These are phyloP conservation scores for Hucho hucho DNA, from an alignment of 2,113 vertebrate species.

Conservation along the genomic window DNA sequence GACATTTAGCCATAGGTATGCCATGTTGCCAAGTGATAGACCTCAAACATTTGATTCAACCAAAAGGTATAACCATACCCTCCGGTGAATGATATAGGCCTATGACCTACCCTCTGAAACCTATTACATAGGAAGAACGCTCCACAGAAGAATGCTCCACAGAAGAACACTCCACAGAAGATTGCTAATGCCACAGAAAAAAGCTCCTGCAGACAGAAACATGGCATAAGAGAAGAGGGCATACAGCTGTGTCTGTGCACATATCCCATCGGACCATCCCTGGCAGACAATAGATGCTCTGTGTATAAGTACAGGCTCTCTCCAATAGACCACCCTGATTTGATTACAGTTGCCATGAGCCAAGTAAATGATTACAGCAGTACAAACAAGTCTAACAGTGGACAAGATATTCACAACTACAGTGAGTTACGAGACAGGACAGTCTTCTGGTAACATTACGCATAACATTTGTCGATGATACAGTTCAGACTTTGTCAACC, in stretches of 20 bases:
- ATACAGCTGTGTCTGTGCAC: constrained; percentile 4
- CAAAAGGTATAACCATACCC: too few relatives aligned
- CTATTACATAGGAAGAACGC: too few relatives aligned
- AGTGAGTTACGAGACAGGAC: not conserved
- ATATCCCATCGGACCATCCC: constrained; percentile 29
- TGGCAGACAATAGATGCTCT: constrained; percentile 40
- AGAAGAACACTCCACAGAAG: too few relatives aligned
- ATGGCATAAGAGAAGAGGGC: not conserved
- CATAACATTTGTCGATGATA: too few relatives aligned
- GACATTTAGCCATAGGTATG: too few relatives aligned
- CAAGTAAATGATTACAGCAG: not conserved
- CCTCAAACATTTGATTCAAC: too few relatives aligned
- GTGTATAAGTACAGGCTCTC: constrained; percentile 13
- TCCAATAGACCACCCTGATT: constrained; percentile 20
- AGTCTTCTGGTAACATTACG: not conserved
- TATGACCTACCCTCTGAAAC: too few relatives aligned
- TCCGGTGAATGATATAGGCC: too few relatives aligned
- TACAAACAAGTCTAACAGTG: not conserved
- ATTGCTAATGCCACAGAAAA: not conserved
- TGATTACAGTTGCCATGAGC: constrained; percentile 14
- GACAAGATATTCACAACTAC: not conserved
- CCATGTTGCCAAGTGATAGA: too few relatives aligned
- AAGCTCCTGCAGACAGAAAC: not conserved
- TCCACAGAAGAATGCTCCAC: too few relatives aligned
- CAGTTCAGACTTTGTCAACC: too few relatives aligned